Evolutionary conservation across 1,140 invertebrate species (phyloP), one percentile per base, ranked within the genome.

Genomic region (Drosophila repleta): DNA sequence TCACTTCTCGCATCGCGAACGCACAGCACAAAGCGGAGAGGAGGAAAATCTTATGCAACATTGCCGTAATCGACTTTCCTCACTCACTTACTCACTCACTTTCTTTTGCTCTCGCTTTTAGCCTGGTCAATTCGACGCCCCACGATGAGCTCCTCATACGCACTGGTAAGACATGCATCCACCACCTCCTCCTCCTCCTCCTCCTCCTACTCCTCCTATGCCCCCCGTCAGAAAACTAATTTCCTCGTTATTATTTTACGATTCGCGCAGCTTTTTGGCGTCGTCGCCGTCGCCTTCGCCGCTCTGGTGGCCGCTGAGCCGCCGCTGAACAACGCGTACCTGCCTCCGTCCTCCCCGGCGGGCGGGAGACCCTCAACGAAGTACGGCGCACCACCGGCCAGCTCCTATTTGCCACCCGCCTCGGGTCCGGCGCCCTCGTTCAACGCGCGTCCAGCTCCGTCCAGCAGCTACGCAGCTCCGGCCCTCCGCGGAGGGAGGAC

Each of bases 401-500:
- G 74, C 60, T 91, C 90, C 0, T 91, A 91, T 49, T 52, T 91
- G 62, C 90, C 90, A 13, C 90, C 92, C 8, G 90, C 91, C 18
- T 90, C 90, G 1, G 89, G 92, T 1, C 91, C 91, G 5, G 90
- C 91, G 4, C 89, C 76, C 3, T 74, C 90, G 53, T 73, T 89
- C 78, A 79, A 78, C 65, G 55, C 90, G 18, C 75, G 62, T 15
- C 79, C 90, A 17, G 92, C 91, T 20, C 92, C 93, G 1, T 92
- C 92, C 46, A 92, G 90, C 41, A 90, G 92, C 55, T 93, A 93
- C 71, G 92, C 93, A 20, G 93, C 93, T 15, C 92, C 92, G 10
- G 63, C 73, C n/a, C n/a, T n/a, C n/a, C n/a, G n/a, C n/a, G n/a
- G n/a, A 7, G 49, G 74, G 6, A 49, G 51, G 13, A 74, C 76